Evolutionary conservation across 92 coral and sea anemone genomes (phyloP).

Genomic region (Meandrina meandrites): DNA sequence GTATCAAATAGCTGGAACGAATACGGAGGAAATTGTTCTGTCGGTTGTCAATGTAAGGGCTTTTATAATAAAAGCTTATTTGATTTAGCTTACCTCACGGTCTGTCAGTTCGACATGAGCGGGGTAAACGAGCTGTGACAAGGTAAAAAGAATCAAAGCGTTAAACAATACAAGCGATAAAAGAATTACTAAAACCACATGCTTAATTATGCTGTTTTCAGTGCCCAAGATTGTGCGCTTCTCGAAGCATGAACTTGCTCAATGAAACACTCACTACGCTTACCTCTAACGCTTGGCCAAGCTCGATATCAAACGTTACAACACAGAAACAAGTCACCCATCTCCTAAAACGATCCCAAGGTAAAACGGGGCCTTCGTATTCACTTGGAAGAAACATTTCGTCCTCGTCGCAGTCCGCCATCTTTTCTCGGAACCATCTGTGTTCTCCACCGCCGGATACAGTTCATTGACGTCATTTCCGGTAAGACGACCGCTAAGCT

Average conservation of each 20-base stretch:
- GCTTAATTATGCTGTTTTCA: conserved; percentile 41
- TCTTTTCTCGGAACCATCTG: conserved; percentile 46
- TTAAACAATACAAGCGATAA: conserved; percentile 10
- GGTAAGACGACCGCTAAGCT: neutral
- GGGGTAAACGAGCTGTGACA: conserved; percentile 85
- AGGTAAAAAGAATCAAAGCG: neutral
- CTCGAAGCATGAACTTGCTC: conserved; percentile 22
- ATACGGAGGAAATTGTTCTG: neutral
- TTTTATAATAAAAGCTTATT: neutral
- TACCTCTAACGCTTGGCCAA: conserved; percentile 99
- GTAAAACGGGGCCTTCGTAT: conserved; percentile 71
- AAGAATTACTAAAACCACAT: conserved; percentile 14
- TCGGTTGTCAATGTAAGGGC: neutral
- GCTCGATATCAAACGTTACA: conserved; percentile 95
- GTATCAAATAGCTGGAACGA: neutral
- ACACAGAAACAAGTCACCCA: conserved; percentile 99
- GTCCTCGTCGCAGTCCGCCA: conserved; percentile 80
- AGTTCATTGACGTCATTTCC: conserved; percentile 62
- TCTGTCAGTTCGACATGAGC: conserved; percentile 87
- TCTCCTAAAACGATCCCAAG: conserved; percentile 97
- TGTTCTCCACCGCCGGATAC: conserved; percentile 49
- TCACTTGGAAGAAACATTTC: conserved; percentile 56
- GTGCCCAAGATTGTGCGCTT: conserved; percentile 16
- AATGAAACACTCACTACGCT: conserved; percentile 18
- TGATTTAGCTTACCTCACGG: conserved; percentile 75